Base-by-base conservation (phyloP, 2,113 vertebrate species). In the Camelus bactrianus region DNA sequence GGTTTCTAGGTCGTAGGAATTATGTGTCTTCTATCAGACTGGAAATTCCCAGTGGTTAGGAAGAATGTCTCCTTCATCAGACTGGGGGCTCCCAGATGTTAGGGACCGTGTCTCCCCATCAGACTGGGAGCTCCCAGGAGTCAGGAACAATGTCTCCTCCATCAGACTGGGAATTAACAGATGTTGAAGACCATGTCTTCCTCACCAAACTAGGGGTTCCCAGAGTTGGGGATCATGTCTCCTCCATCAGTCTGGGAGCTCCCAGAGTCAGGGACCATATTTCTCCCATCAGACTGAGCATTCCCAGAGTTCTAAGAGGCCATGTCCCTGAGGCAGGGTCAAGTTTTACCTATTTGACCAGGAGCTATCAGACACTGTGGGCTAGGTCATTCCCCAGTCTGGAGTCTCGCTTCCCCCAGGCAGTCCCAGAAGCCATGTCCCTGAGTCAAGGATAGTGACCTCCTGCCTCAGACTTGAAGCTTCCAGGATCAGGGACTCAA, bases 201-300 rank as follows among this genome's bases (percentile, higher is more conserved):
- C 26, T 84, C 65, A 81, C 64, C 92, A 89, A 76, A 92, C 65
- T 73, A 22, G 88, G 81, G 2, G 89, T 70, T 69, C 95, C 91
- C 35, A 91, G 64, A 5, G 11, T 2, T 20, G 80, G 12, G 6
- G 35, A 32, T 12, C 0, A 0, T 20, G n/a, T 82, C 85, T 91
- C 67, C 42, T 24, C 79, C 84, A 69, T 89, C 92, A 89, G 50
- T 35, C 92, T 81, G 56, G 72, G 94, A 3, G 79, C 17, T 60
- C 81, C 81, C 87, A 77, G 82, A 46, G 22, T 15, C 9, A 85
- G 67, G 58, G 5, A n/a, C 17, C 2, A 0, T 28, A 72, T 93
- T 58, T 95, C 35, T 32, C 48, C 88, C 84, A 85, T 82, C 94
- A 90, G 84, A 90, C 42, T 38, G 67, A 54, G 48, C 8, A 48